phyloP scores from a whole-genome alignment of 2,113 vertebrate genomes.

The Corythoichthys haematopterus region DNA sequence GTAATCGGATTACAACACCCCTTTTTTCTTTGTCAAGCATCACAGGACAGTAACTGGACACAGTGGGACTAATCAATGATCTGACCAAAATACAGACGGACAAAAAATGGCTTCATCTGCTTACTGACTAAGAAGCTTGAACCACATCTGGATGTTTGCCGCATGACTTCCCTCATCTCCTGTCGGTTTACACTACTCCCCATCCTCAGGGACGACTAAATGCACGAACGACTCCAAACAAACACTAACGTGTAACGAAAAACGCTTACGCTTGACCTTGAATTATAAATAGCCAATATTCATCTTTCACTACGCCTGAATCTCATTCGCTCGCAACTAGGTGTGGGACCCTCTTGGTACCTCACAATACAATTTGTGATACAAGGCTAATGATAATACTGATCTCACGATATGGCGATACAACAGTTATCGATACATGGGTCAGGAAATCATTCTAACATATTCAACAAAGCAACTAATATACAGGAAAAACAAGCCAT shows the following conservation, averaged over 20 bases:
- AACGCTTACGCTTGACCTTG: background rate
- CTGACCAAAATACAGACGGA: slow-evolving; percentile 1
- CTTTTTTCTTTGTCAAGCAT: background rate
- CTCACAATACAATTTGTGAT: too few species aligned
- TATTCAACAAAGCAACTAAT: too few species aligned
- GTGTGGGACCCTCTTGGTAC: too few species aligned
- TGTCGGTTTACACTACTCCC: background rate
- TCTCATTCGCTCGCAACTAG: too few species aligned
- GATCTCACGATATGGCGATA: too few species aligned
- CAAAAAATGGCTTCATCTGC: slow-evolving; percentile 11
- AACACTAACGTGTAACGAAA: background rate
- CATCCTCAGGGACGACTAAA: slow-evolving; percentile 2
- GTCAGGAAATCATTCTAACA: too few species aligned
- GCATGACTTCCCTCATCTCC: slow-evolving; percentile 3
- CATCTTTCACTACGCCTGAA: too few species aligned
- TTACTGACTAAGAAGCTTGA: slow-evolving; percentile 10
- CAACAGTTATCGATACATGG: too few species aligned
- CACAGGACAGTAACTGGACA: background rate
- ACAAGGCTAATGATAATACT: too few species aligned
- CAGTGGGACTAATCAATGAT: background rate
- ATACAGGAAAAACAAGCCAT: too few species aligned
- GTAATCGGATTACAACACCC: too few species aligned
- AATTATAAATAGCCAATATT: background rate
- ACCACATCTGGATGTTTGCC: slow-evolving; percentile 19
- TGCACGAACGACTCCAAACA: background rate